Evolutionary conservation across 1,140 invertebrate species (phyloP).

Genomic region (Steinernema khuongi): DNA sequence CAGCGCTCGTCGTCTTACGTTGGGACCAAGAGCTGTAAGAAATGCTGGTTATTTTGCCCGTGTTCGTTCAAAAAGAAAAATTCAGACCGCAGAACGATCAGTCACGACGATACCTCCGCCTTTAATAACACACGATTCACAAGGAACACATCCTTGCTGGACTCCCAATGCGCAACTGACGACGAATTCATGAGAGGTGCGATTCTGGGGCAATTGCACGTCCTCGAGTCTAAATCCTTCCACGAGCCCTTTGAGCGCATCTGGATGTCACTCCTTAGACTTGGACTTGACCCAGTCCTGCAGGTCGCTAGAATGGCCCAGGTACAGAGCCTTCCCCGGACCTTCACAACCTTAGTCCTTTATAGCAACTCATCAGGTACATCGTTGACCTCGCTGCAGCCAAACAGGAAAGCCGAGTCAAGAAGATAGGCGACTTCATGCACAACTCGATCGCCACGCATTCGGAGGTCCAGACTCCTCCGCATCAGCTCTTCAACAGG

Average conservation of each 20-base stretch:
- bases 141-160: background rate
- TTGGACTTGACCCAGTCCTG: slow-evolving; percentile 48
- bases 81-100: background rate
- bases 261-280: slow-evolving; percentile 49
- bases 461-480: slow-evolving; percentile 14
- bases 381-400: slow-evolving; percentile 20
- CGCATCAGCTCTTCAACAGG: background rate
- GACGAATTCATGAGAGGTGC: background rate
- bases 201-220: slow-evolving; percentile 21
- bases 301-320: slow-evolving; percentile 42
- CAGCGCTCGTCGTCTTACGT: slow-evolving; percentile 3
- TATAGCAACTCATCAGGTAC: slow-evolving; percentile 18
- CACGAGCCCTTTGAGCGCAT: slow-evolving; percentile 52
- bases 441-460: background rate
- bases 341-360: background rate
- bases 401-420: background rate
- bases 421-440: slow-evolving; percentile 8
- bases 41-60: background rate
- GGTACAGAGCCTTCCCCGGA: background rate
- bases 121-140: background rate
- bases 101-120: background rate
- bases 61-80: background rate
- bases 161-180: background rate
- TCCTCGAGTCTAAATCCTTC: slow-evolving; percentile 51
- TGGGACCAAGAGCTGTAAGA: background rate